phyloP scores from a whole-genome alignment of 2,113 vertebrate species.

The Dromaius novaehollandiae region DNA sequence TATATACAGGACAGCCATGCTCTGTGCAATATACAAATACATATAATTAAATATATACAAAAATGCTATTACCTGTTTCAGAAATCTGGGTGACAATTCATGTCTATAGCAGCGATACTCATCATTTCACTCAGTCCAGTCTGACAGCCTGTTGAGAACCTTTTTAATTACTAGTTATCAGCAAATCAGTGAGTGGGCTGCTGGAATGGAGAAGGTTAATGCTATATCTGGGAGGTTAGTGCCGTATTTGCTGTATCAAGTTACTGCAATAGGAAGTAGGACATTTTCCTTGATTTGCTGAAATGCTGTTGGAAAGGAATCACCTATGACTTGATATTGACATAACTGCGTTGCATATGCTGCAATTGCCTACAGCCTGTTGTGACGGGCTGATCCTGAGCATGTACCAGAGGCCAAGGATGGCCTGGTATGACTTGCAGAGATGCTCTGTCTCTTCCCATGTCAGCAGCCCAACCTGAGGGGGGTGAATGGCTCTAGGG shows the following conservation, averaged over 20 bases:
- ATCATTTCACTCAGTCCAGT: background rate
- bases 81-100: constrained; percentile 13
- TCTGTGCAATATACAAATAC: background rate
- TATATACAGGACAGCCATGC: background rate
- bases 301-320: constrained; percentile 25
- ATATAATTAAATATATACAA: background rate
- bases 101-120: background rate
- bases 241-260: background rate
- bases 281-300: constrained; percentile 39
- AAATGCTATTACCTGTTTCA: background rate
- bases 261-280: constrained; percentile 2
- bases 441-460: constrained; percentile 35
- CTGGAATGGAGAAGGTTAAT: constrained; percentile 27
- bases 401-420: constrained; percentile 54
- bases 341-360: background rate
- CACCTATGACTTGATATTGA: constrained; percentile 15
- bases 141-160: background rate
- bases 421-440: background rate
- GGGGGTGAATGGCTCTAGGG: constrained; percentile 51
- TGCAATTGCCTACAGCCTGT: background rate
- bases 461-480: constrained; percentile 40
- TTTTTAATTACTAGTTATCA: constrained; percentile 42
- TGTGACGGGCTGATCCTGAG: background rate
- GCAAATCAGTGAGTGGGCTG: constrained; percentile 3
- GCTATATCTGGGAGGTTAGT: background rate